Evolutionary conservation across 2,113 vertebrate genomes (phyloP).

Genomic region (Ictalurus punctatus): DNA sequence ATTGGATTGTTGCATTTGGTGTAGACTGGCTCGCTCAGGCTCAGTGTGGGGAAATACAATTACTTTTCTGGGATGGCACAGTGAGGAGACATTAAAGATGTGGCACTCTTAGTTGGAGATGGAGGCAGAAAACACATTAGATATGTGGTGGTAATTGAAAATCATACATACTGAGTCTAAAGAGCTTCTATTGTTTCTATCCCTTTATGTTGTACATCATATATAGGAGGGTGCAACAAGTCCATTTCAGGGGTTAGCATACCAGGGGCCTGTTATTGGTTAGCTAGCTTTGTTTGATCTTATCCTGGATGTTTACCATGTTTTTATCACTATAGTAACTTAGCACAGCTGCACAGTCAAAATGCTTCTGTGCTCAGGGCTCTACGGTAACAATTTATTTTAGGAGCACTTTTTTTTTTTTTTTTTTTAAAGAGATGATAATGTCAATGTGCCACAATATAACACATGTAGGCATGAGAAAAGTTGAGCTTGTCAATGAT

Average conservation of each 20-base stretch:
- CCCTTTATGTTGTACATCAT: not conserved
- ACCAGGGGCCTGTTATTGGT: not conserved
- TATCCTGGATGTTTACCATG: not conserved
- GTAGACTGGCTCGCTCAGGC: conserved; percentile 49
- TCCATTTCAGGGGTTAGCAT: not conserved
- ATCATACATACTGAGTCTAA: not conserved
- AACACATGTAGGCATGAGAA: too few species aligned
- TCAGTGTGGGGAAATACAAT: conserved; percentile 48
- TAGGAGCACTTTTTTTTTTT: too few species aligned
- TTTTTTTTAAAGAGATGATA: too few species aligned
- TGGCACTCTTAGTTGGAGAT: not conserved
- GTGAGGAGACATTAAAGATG: conserved; percentile 26
- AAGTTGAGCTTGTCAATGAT: too few species aligned
- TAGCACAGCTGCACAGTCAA: not conserved
- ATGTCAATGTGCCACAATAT: too few species aligned
- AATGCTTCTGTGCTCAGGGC: not conserved
- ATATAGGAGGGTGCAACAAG: not conserved
- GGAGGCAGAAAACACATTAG: conserved; percentile 3
- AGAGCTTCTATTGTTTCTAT: not conserved
- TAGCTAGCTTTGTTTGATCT: not conserved
- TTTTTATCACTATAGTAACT: not conserved
- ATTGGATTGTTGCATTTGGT: conserved; percentile 51
- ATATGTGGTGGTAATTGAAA: not conserved
- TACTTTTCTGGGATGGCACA: conserved; percentile 35
- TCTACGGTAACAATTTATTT: too few species aligned